Evolutionary conservation across 2,797 vertebrate species (phyloP).

Genomic region (Pygocentrus nattereri): DNA sequence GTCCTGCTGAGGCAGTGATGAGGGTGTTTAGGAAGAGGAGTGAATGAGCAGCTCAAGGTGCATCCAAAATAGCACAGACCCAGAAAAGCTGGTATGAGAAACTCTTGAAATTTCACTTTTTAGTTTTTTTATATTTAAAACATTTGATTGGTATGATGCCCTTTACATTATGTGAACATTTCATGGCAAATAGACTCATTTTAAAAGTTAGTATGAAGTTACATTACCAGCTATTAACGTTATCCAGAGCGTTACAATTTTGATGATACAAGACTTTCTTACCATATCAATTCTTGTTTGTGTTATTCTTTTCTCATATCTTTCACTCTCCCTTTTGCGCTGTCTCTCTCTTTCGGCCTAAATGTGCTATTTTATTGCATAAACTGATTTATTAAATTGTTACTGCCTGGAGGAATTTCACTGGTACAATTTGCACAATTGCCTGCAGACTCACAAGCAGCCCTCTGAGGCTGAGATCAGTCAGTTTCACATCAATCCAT

Average conservation of each 20-base stretch:
- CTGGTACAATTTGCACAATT: slow-evolving; percentile 24
- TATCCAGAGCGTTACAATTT: background rate
- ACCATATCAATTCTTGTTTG: background rate
- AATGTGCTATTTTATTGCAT: slow-evolving; percentile 13
- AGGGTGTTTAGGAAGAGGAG: background rate
- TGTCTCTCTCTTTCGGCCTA: background rate
- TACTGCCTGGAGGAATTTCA: slow-evolving; percentile 15
- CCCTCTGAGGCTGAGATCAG: slow-evolving; percentile 43
- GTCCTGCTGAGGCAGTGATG: background rate
- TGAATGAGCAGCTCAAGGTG: background rate
- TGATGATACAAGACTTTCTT: background rate
- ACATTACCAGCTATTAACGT: no score
- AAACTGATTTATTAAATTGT: slow-evolving; percentile 22
- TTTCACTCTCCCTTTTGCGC: background rate
- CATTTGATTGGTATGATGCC: background rate
- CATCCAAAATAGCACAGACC: background rate
- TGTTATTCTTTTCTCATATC: background rate
- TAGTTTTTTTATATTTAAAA: background rate
- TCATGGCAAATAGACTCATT: background rate
- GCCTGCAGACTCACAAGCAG: slow-evolving; percentile 24
- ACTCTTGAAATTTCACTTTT: background rate
- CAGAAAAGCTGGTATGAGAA: background rate
- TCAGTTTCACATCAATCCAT: slow-evolving; percentile 48
- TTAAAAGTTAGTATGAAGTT: background rate
- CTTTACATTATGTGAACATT: background rate